phyloP scores from a whole-genome alignment of 2,888 invertebrate genomes.

The Agrilus biguttatus region DNA sequence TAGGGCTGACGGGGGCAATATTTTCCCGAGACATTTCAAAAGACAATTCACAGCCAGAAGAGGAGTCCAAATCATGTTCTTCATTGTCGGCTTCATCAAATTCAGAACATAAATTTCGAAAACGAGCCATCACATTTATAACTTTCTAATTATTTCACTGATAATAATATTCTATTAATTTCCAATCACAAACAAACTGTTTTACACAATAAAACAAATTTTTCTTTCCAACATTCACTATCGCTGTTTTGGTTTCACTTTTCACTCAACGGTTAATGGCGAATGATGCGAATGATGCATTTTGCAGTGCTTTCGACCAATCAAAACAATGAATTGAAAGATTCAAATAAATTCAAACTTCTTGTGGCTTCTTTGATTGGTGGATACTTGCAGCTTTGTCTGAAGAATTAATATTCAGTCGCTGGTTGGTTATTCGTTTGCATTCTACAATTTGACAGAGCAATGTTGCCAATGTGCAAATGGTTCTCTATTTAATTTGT shows the following conservation, averaged over 20 bases:
- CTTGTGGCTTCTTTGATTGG: too few relatives aligned
- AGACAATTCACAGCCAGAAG: conserved; percentile 49
- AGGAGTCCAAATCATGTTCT: conserved; percentile 18
- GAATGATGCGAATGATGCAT: conserved; percentile 12
- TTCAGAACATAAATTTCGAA: conserved; percentile 16
- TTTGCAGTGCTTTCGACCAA: conserved; percentile 20
- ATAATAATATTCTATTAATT: too few relatives aligned
- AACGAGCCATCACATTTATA: conserved; percentile 15
- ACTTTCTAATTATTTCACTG: too few relatives aligned
- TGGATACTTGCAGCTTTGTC: too few relatives aligned
- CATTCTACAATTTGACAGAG: too few relatives aligned
- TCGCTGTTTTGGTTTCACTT: background rate
- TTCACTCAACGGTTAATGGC: conserved; percentile 9
- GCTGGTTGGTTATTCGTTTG: too few relatives aligned
- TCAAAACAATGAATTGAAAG: conserved; percentile 9
- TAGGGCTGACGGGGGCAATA: conserved; percentile 29
- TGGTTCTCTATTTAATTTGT: too few relatives aligned
- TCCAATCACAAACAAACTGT: too few relatives aligned
- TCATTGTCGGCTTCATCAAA: conserved; percentile 17
- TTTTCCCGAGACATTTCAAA: conserved; percentile 44
- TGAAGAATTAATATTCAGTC: too few relatives aligned
- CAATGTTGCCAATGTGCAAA: too few relatives aligned
- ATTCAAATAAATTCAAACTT: too few relatives aligned
- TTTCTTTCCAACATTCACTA: too few relatives aligned
- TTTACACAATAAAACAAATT: conserved; percentile 3